Evolutionary conservation across 2,797 vertebrate species (phyloP).

Genomic region (Ambastaia sidthimunki): DNA sequence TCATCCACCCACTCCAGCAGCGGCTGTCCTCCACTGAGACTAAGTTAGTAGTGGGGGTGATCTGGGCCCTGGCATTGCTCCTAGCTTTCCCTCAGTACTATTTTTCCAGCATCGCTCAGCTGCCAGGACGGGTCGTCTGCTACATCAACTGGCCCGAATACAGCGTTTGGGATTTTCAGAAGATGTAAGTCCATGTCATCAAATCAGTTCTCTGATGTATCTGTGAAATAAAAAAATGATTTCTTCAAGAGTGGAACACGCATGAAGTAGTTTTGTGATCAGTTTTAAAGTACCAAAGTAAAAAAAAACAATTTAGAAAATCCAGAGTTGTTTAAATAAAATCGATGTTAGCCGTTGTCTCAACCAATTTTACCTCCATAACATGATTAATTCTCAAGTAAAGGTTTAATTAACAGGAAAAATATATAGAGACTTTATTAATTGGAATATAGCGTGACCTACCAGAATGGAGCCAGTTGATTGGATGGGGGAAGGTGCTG

Average conservation of each 20-base stretch:
- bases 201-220: too few relatives aligned
- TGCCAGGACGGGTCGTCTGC: slow-evolving; percentile 83
- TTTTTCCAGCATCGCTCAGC: slow-evolving; percentile 76
- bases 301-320: too few relatives aligned
- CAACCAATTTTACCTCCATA: too few relatives aligned
- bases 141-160: slow-evolving; percentile 88
- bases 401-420: not conserved
- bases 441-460: not conserved
- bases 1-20: slow-evolving; percentile 89
- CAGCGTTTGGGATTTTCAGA: slow-evolving; percentile 69
- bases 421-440: not conserved
- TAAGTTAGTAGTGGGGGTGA: slow-evolving; percentile 81
- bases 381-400: not conserved
- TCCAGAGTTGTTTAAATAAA: not conserved
- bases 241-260: too few relatives aligned
- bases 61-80: slow-evolving; percentile 88
- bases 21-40: slow-evolving; percentile 85
- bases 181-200: slow-evolving; percentile 80
- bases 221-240: not conserved
- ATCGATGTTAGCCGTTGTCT: too few relatives aligned
- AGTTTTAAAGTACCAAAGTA: not conserved
- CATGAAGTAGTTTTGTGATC: not conserved
- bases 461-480: not conserved
- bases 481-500: not conserved
- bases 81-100: slow-evolving; percentile 88